Percentiles rank a stretch among this genome's conserved stretches.
phyloP scores from a whole-genome alignment of 2,797 vertebrate genomes.

The Darevskia nairensis region DNA sequence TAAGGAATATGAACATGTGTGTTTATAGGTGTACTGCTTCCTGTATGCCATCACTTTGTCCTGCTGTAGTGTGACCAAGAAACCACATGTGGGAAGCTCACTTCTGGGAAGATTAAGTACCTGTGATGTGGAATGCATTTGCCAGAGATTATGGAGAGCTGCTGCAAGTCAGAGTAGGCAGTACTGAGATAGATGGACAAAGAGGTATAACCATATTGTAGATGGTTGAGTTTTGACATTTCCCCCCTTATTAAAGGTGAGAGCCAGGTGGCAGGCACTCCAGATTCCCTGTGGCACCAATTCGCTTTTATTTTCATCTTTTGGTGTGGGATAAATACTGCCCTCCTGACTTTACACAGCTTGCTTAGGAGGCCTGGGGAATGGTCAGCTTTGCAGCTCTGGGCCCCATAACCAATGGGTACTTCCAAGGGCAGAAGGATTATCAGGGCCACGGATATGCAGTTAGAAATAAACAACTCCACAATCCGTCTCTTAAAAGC shows the following conservation, averaged over 20 bases:
- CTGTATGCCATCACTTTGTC: neutral
- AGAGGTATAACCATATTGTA: neutral
- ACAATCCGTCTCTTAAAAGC: conserved; percentile 14
- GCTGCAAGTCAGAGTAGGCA: neutral
- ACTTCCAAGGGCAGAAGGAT: conserved; percentile 15
- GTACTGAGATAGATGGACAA: neutral
- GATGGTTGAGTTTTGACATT: neutral
- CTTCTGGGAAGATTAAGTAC: neutral
- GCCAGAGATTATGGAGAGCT: neutral
- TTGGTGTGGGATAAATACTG: neutral
- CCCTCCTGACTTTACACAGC: neutral
- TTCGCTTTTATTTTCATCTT: neutral
- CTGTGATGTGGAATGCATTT: neutral
- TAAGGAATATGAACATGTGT: neutral
- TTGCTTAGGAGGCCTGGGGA: neutral
- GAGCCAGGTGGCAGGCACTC: neutral
- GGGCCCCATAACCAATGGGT: conserved; percentile 5
- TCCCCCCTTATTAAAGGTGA: neutral
- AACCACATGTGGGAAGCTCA: neutral
- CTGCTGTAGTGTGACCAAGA: neutral
- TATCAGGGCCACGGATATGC: neutral
- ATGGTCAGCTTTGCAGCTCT: neutral
- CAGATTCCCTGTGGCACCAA: neutral
- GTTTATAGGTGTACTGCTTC: neutral
- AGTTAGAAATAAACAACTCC: conserved; percentile 33